Evolutionary conservation across 2,113 vertebrate species (phyloP).

Genomic region (Trematocara macrostoma): DNA sequence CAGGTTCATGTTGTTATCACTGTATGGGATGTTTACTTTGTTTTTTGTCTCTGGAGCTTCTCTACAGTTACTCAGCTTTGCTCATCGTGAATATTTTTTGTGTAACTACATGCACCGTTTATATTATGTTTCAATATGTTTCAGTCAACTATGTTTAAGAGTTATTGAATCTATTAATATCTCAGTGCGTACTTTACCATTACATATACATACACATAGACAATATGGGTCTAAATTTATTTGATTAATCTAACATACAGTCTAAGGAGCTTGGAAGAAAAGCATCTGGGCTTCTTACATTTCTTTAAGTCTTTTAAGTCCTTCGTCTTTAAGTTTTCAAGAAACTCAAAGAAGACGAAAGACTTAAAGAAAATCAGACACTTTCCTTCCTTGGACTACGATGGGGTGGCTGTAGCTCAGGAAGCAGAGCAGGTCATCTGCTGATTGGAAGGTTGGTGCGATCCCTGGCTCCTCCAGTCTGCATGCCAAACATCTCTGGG

Average conservation of each 20-base stretch:
- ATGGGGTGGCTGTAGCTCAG: neutral
- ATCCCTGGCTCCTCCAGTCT: rapidly evolving
- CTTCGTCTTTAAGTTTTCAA: neutral
- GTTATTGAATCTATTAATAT: rapidly evolving
- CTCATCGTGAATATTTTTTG: neutral
- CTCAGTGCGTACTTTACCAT: neutral
- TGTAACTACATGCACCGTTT: rapidly evolving
- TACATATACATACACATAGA: neutral
- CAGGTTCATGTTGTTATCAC: neutral
- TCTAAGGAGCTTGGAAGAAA: neutral
- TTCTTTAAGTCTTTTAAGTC: neutral
- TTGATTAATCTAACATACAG: neutral
- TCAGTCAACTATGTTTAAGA: rapidly evolving
- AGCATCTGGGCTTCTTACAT: neutral
- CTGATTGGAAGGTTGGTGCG: neutral
- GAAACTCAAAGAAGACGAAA: rapidly evolving
- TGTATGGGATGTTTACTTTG: neutral
- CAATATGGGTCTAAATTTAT: neutral
- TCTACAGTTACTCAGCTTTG: neutral
- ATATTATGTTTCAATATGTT: rapidly evolving
- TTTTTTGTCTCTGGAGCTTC: neutral
- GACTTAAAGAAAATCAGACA: neutral
- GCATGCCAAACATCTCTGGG: neutral
- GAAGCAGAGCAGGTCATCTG: rapidly evolving
- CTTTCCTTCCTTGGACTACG: rapidly evolving